A percentile compares a stretch with the other conserved stretches of the same genome.
Evolutionary conservation across 2,888 invertebrate species (phyloP).

Genomic region (Ptilodon capucinus): DNA sequence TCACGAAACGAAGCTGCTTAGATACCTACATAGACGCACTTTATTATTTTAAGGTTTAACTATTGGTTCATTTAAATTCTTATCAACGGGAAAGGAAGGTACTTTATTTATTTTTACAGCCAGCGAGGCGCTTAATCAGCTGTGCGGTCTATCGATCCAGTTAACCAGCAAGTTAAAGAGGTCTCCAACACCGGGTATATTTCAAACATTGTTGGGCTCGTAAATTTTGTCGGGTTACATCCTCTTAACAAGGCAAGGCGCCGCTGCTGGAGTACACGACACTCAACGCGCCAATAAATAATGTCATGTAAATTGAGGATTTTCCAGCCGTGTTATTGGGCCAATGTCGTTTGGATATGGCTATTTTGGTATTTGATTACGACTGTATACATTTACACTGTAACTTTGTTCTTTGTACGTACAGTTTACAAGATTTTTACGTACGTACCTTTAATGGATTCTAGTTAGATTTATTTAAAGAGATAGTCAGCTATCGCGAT

Average conservation of each 20-base stretch:
- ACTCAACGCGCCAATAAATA: constrained; percentile 8
- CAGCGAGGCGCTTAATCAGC: constrained; percentile 42
- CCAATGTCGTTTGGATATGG: background rate
- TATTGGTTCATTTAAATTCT: background rate
- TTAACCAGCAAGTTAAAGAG: constrained; percentile 27
- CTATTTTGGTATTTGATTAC: background rate
- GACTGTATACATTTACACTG: background rate
- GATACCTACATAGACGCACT: too few species aligned
- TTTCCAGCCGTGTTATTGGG: background rate
- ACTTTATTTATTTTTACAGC: constrained; percentile 9
- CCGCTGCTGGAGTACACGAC: constrained; percentile 24
- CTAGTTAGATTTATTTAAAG: too few species aligned
- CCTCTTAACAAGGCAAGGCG: constrained; percentile 32
- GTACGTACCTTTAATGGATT: too few species aligned
- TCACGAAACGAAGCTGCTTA: too few species aligned
- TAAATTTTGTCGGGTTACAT: constrained; percentile 19
- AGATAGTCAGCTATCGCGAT: too few species aligned
- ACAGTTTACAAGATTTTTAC: too few species aligned
- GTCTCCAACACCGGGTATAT: background rate
- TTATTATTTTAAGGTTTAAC: background rate
- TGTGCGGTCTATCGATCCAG: constrained; percentile 49
- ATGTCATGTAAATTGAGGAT: constrained; percentile 16
- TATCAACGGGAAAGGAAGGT: background rate
- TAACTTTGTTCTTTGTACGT: too few species aligned
- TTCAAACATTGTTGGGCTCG: too few species aligned